These are phyloP conservation scores for Ameiurus melas DNA, from an alignment of 2,113 vertebrate species.

Conservation along the genomic window DNA sequence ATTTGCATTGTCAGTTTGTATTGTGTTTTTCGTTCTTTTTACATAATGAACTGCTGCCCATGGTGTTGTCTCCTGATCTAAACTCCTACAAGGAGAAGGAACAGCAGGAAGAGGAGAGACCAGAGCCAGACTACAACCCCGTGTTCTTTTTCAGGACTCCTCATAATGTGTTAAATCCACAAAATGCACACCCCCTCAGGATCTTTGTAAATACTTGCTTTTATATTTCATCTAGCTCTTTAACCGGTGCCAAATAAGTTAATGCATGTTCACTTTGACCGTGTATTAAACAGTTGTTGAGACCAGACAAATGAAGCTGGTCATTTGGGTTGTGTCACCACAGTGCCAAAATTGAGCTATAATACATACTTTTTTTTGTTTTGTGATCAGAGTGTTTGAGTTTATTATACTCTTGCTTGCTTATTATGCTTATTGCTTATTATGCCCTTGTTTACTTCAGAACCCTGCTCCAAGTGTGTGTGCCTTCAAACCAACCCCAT, in stretches of 20 bases:
- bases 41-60: slow-evolving; percentile 74
- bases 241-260: not conserved
- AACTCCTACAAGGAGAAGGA: slow-evolving; percentile 32
- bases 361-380: not conserved
- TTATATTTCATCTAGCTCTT: not conserved
- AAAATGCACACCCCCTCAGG: slow-evolving; percentile 74
- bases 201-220: slow-evolving; percentile 79
- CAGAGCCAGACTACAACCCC: slow-evolving; percentile 1
- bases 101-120: not conserved
- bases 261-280: not conserved
- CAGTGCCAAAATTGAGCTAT: not conserved
- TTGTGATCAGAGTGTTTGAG: not conserved
- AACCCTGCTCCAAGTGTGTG: slow-evolving; percentile 84
- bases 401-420: not conserved
- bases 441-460: slow-evolving; percentile 63
- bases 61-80: slow-evolving; percentile 25
- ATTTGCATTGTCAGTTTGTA: slow-evolving; percentile 16
- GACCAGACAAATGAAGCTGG: not conserved
- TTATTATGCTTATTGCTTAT: not conserved
- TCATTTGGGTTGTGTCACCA: not conserved
- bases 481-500: slow-evolving; percentile 70
- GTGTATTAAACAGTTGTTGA: not conserved
- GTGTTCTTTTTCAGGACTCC: slow-evolving; percentile 76
- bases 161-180: slow-evolving; percentile 66
- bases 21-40: not conserved